Conservation (phyloP, 2,113 vertebrate genomes). For the Chamaea fasciata region DNA sequence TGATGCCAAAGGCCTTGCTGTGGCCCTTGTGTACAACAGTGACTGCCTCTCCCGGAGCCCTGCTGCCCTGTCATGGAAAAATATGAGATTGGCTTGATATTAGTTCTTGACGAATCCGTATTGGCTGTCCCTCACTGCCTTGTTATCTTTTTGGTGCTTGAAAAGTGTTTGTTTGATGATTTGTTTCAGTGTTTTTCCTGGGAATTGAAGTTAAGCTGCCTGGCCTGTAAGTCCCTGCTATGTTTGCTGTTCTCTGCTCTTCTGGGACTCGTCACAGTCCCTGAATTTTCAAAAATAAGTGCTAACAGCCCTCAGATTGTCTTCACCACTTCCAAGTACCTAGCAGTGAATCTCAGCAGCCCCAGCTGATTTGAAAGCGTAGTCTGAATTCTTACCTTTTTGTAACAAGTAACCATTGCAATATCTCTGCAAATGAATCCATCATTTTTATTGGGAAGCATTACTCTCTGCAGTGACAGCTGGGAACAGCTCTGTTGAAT, state of each 20-base stretch:
- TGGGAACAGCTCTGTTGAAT: not conserved
- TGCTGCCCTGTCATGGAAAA: not conserved
- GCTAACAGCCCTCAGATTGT: not conserved
- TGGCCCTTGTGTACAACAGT: rapidly evolving
- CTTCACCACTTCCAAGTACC: not conserved
- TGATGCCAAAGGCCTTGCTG: not conserved
- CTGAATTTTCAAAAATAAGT: not conserved
- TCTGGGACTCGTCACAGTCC: not conserved
- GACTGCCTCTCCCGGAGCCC: not conserved
- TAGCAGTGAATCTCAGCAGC: conserved; percentile 4
- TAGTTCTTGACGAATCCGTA: not conserved
- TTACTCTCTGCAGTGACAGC: not conserved
- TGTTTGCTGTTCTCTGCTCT: conserved; percentile 1
- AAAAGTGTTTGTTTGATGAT: not conserved
- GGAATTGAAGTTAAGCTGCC: conserved; percentile 27
- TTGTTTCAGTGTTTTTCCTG: conserved; percentile 1
- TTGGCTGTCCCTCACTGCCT: not conserved
- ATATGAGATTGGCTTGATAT: not conserved
- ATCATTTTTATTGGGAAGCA: not conserved
- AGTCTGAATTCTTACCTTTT: not conserved
- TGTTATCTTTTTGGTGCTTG: not conserved
- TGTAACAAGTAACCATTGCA: not conserved
- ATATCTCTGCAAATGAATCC: not conserved
- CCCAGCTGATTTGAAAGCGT: not conserved
- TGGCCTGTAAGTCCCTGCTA: not conserved